These are phyloP conservation scores for Bombyx mori DNA, from an alignment of 1,140 invertebrate species.

Conservation along the genomic window ASM3026992v2 NC_085112.1:6000501-6001000, in stretches of 20 bases:
- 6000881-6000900: not conserved
- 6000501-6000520: not conserved
- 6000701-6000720: conserved; percentile 61
- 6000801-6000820: conserved; percentile 36
- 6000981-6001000: no score
- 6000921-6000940: no score
- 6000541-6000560: not conserved
- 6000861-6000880: conserved; percentile 4
- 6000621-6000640: conserved; percentile 58
- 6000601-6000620: conserved; percentile 38
- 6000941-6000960: no score
- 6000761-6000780: conserved; percentile 61
- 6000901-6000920: not conserved
- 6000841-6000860: conserved; percentile 28
- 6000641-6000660: conserved; percentile 63
- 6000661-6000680: conserved; percentile 59
- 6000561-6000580: conserved; percentile 12
- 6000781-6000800: conserved; percentile 56
- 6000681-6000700: conserved; percentile 67
- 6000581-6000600: conserved; percentile 26
- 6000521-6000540: not conserved
- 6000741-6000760: conserved; percentile 43
- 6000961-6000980: no score
- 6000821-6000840: conserved; percentile 39
- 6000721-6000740: conserved; percentile 49